Evolutionary conservation across 2,797 vertebrate genomes (phyloP), one percentile per base, ranked within the genome.

Genomic region (Lacerta bilineata): DNA sequence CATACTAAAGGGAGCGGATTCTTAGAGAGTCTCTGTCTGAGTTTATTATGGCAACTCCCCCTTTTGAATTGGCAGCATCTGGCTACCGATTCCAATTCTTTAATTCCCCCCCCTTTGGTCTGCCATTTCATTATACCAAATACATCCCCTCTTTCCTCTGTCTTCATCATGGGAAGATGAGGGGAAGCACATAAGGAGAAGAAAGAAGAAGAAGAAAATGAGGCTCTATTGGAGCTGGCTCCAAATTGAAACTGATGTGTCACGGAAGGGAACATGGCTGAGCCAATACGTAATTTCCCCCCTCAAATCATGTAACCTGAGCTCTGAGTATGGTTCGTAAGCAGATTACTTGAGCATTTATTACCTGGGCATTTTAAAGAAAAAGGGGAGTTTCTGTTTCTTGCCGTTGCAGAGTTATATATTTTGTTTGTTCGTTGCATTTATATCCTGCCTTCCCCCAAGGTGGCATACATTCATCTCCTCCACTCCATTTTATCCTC

Each of bases 71-170:
- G 33, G 82, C 75, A 90, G 85, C 86, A 92, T 87, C 91, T 82
- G 86, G 89, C 41, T 89, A 91, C 86, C 88, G 92, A 93, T 87
- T 89, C 59, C 84, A 92, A 77, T 85, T 90, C 92, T 93, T 85
- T 90, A 89, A 55, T 55, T 84, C 72, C 61, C 33, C 33, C 69
- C 72, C 92, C 23, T 29, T n/a, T 15, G 27, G 88, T 94, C 91
- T 92, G 85, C 75, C 0, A 1, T 87, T 91, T 94, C 91, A 71
- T 91, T 90, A 84, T 86, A 5, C 85, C 69, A 36, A 91, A 86
- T 85, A 36, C 83, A 29, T 69, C 76, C 85, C 78, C 25, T 46
- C 36, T 79, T 84, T 87, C 85, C 36, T 93, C 89, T 93, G 39
- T 23, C 84, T 91, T 83, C 86, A 82, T 81, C 90, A 69, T 1